Base-by-base conservation (phyloP, 2,113 vertebrate genomes). In the Corythaeola cristata region DNA sequence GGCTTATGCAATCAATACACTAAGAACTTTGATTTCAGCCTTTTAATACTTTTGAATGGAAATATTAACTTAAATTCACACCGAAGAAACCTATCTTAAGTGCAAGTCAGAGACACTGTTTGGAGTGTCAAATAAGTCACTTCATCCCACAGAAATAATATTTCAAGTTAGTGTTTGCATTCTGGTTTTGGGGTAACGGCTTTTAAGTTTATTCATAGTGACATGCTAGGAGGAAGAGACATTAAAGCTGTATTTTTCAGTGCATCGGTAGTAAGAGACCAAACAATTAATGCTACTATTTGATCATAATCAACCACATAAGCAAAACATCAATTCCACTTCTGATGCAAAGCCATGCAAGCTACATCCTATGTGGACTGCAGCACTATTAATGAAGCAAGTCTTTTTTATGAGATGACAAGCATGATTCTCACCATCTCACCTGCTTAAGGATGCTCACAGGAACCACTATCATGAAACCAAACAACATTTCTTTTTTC, bases 401-500 rank as follows among this genome's bases (percentile, higher is more conserved):
- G 27, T 37, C 72, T 60, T 33, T 37, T 39, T 30, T 52, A 39
- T 39, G 73, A 66, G 71, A 53, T 88, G 45, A 92, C 75, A 95
- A 91, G 63, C 55, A 30, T 14, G 32, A 66, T 59, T 91, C 92
- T 84, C 63, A 77, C 75, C 52, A 94, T 91, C 97, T 98, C 98
- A 98, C 98, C 98, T 98, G 79, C 81, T 92, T 64, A 81, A 80
- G 50, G 66, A 80, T 75, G 85, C 73, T 76, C 81, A 87, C 55
- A 85, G 91, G 94, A 84, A 87, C 66, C 89, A 93, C 81, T 96
- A 96, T 98, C 98, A 99, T 85, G 98, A 98, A 95, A 99, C 95
- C 94, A 98, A 98, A 95, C 98, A 99, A 96, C 98, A 98, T 97
- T 98, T 98, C 98, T 98, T 98, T 98, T 98, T 98, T 94, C 96